phyloP scores from a whole-genome alignment of 1,140 invertebrate species.

The Bombus waltoni region DNA sequence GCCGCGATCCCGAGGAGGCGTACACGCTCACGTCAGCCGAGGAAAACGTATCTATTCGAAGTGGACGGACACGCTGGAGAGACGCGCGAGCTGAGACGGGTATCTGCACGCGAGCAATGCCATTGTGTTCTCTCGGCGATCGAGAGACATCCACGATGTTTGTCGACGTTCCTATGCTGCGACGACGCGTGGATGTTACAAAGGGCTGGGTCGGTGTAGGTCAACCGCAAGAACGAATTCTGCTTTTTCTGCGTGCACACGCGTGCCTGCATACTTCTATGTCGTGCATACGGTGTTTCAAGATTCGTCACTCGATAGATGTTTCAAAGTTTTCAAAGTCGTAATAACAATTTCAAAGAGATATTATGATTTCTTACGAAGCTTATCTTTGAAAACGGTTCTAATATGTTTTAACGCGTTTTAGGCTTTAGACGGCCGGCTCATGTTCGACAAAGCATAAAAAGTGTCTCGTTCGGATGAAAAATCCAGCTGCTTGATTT shows the following conservation, averaged over 20 bases:
- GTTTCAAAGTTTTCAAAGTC: too few species aligned
- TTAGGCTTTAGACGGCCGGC: not conserved
- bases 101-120: slow-evolving; percentile 46
- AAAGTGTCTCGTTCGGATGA: not conserved
- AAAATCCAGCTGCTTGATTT: not conserved
- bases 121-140: slow-evolving; percentile 46
- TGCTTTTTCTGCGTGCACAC: slow-evolving; percentile 39
- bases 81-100: slow-evolving; percentile 10
- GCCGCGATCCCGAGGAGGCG: slow-evolving; percentile 39
- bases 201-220: slow-evolving; percentile 55
- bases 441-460: not conserved
- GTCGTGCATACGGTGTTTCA: not conserved
- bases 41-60: slow-evolving; percentile 54
- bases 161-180: slow-evolving; percentile 46
- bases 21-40: slow-evolving; percentile 23
- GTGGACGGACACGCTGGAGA: slow-evolving; percentile 3
- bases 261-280: not conserved
- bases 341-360: not conserved
- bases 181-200: slow-evolving; percentile 62
- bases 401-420: not conserved
- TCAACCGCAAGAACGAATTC: slow-evolving; percentile 62
- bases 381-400: not conserved
- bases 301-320: not conserved
- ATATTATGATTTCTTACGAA: not conserved
- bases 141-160: slow-evolving; percentile 53